Conservation (phyloP, 2,113 vertebrate species). For the Mugil cephalus region DNA sequence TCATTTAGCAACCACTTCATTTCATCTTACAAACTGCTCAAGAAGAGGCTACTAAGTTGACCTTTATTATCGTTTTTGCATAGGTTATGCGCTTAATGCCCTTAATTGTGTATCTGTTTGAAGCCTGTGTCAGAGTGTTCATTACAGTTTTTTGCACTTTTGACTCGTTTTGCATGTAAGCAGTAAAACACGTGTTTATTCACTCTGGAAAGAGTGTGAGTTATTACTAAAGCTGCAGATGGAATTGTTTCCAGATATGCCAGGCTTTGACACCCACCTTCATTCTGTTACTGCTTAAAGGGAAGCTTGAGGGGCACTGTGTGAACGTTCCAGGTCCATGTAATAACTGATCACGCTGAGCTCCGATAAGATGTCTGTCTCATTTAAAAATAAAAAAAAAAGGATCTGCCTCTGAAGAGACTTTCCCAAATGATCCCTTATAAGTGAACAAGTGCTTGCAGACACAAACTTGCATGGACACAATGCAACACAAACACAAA, state of each 20-base stretch:
- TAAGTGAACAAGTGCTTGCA: no score
- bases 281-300: constrained; percentile 1
- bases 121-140: no score
- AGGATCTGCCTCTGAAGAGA: not conserved
- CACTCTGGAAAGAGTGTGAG: not conserved
- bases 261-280: constrained; percentile 24
- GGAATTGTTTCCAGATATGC: not conserved
- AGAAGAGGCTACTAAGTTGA: not conserved
- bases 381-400: no score
- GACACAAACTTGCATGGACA: not conserved
- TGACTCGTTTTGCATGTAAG: not conserved
- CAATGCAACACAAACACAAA: not conserved
- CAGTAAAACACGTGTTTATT: not conserved
- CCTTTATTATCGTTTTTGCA: no score
- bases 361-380: not conserved
- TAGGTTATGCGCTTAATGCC: no score
- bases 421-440: not conserved
- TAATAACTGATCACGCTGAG: constrained; percentile 6
- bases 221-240: constrained; percentile 8
- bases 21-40: not conserved
- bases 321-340: constrained; percentile 2
- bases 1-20: constrained; percentile 1
- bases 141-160: no score
- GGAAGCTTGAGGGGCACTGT: not conserved
- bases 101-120: no score